A percentile compares a stretch with the other conserved stretches of the same genome.
These are phyloP conservation scores for Scomberomorus guttatus DNA, from an alignment of 2,797 vertebrate genomes.

Conservation along the genomic window DNA sequence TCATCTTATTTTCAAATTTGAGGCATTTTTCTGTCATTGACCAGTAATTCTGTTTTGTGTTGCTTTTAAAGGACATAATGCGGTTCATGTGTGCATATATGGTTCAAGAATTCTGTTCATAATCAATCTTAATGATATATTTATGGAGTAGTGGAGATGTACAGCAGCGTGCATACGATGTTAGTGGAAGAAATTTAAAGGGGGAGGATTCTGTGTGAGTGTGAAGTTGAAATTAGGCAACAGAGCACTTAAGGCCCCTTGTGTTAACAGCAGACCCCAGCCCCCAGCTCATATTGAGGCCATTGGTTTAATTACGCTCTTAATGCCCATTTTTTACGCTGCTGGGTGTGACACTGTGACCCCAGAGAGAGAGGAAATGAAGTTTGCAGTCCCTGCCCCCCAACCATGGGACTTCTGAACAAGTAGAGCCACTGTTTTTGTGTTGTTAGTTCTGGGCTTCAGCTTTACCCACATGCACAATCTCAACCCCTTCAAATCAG, in stretches of 20 bases:
- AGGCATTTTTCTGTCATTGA: background rate
- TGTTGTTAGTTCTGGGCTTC: constrained; percentile 5
- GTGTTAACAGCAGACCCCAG: constrained; percentile 42
- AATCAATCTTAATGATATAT: background rate
- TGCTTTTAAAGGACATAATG: background rate
- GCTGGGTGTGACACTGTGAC: constrained; percentile 71
- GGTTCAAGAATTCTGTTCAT: background rate
- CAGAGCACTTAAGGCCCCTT: constrained; percentile 41
- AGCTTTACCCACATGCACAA: background rate
- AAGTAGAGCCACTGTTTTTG: constrained; percentile 58
- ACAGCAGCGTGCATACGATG: background rate
- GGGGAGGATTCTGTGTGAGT: background rate
- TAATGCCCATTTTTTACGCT: constrained; percentile 54
- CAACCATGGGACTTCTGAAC: constrained; percentile 35
- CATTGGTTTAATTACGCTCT: constrained; percentile 61
- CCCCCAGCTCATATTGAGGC: constrained; percentile 34
- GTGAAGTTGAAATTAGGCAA: constrained; percentile 19
- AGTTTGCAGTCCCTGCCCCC: constrained; percentile 30
- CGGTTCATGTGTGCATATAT: background rate
- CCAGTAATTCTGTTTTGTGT: background rate
- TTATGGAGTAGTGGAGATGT: constrained; percentile 1
- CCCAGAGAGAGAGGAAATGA: constrained; percentile 69
- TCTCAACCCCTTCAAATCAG: constrained; percentile 32
- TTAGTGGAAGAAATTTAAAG: constrained; percentile 10
- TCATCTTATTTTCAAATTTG: constrained; percentile 15